Conservation (phyloP, 2,113 vertebrate species). For the Agapornis roseicollis region DNA sequence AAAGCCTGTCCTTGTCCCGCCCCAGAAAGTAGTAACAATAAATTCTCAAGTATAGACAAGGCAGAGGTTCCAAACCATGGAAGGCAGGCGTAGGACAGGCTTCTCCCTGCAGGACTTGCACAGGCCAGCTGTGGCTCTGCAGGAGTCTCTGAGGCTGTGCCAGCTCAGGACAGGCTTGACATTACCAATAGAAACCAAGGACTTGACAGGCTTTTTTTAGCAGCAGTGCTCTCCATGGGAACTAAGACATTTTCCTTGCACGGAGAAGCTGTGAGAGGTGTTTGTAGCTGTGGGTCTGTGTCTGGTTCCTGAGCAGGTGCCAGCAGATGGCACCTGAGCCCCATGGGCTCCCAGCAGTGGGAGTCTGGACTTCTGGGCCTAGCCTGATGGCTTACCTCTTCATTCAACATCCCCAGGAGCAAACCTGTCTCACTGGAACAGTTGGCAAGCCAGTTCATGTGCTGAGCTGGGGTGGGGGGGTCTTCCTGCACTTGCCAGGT, state of each 20-base stretch:
- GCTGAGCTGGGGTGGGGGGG: not conserved
- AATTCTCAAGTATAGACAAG: not conserved
- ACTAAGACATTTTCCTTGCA: not conserved
- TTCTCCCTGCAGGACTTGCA: not conserved
- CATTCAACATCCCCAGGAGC: not conserved
- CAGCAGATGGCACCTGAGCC: not conserved
- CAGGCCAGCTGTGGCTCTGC: not conserved
- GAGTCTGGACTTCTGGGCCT: not conserved
- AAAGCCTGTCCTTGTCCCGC: not conserved
- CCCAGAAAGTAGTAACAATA: not conserved
- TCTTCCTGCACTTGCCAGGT: not conserved
- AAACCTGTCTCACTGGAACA: not conserved
- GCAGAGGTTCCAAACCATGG: not conserved
- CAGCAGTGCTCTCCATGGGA: not conserved
- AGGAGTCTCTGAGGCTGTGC: not conserved
- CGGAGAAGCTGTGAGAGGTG: not conserved
- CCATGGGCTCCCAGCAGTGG: not conserved
- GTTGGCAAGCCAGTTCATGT: not conserved
- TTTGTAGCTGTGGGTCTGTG: not conserved
- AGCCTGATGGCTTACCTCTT: not conserved
- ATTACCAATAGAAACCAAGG: not conserved
- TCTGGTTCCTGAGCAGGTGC: not conserved
- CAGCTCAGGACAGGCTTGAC: not conserved
- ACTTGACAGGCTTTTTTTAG: not conserved
- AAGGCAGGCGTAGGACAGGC: not conserved